These are phyloP conservation scores for Heliornis fulica DNA, from an alignment of 2,113 vertebrate species.

Conservation along the genomic window DNA sequence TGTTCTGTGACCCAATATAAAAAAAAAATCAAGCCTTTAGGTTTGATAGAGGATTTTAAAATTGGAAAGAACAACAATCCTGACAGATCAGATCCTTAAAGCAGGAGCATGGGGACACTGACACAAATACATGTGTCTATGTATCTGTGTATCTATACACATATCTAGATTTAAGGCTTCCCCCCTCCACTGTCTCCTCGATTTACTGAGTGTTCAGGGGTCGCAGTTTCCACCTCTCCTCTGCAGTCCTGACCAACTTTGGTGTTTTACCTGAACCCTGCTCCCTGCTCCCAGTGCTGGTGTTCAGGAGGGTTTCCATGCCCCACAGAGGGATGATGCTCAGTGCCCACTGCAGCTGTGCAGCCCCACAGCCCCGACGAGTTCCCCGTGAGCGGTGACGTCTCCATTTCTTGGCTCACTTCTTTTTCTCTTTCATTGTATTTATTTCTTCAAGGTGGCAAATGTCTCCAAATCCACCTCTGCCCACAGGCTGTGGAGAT, in stretches of 20 bases:
- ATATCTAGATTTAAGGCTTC: not conserved
- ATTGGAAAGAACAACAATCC: fast-evolving
- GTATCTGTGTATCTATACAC: no score
- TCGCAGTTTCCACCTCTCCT: not conserved
- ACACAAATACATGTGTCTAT: fast-evolving
- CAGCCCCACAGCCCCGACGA: not conserved
- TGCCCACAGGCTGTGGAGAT: not conserved
- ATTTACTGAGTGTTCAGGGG: not conserved
- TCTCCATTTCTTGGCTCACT: fast-evolving
- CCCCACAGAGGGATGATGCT: no score
- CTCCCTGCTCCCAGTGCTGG: no score
- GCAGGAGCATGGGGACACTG: not conserved
- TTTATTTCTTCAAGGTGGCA: not conserved
- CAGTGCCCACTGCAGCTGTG: fast-evolving
- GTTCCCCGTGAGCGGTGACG: fast-evolving
- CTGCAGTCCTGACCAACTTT: not conserved
- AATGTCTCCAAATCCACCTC: not conserved
- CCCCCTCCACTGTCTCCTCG: not conserved
- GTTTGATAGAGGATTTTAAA: not conserved
- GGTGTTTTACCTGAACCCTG: fast-evolving
- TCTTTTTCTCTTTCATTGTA: not conserved
- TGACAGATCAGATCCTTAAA: not conserved
- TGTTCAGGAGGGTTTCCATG: not conserved
- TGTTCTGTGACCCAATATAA: not conserved
- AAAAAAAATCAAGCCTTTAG: not conserved